Evolutionary conservation across 2,797 vertebrate genomes (phyloP).

Genomic region (Sebastiscus albofasciatus): DNA sequence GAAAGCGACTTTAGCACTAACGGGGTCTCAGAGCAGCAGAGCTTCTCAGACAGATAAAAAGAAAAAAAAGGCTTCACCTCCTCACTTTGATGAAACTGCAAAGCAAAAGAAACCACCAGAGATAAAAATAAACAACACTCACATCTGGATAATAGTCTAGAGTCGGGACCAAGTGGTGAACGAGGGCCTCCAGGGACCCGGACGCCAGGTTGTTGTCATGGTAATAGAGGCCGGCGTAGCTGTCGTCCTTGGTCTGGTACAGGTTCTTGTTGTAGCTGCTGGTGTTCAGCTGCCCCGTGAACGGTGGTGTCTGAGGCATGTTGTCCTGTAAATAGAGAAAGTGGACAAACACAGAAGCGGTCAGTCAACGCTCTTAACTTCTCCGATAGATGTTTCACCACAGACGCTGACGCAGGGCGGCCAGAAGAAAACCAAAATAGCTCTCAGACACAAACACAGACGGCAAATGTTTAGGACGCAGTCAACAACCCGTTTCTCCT

Average conservation of each 20-base stretch:
- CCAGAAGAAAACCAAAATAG: slow-evolving; percentile 43
- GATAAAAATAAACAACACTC: slow-evolving; percentile 58
- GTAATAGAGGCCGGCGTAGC: slow-evolving; percentile 87
- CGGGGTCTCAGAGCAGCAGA: not conserved
- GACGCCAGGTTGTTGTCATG: slow-evolving; percentile 93
- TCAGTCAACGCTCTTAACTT: not conserved
- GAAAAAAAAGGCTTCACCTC: not conserved
- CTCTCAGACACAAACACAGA: slow-evolving; percentile 44
- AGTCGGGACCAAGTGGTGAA: slow-evolving; percentile 92
- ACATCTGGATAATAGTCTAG: slow-evolving; percentile 95
- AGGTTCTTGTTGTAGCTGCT: slow-evolving; percentile 89
- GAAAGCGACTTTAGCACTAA: not conserved
- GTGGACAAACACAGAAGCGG: slow-evolving; percentile 9
- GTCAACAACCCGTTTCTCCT: slow-evolving; percentile 40
- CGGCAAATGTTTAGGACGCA: slow-evolving; percentile 2
- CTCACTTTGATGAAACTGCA: slow-evolving; percentile 4
- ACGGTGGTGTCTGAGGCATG: slow-evolving; percentile 94
- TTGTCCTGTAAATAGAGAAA: slow-evolving; percentile 80
- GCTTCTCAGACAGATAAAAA: not conserved
- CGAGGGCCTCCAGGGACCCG: slow-evolving; percentile 93
- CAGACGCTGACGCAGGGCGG: slow-evolving; percentile 24
- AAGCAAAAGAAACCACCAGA: not conserved
- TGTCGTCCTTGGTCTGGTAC: slow-evolving; percentile 88
- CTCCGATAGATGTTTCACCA: not conserved
- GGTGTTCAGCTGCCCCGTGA: slow-evolving; percentile 89